Percentiles rank a stretch among this genome's conserved stretches.
Evolutionary conservation across 2,888 invertebrate genomes (phyloP).

Genomic region (Penaeus monodon): DNA sequence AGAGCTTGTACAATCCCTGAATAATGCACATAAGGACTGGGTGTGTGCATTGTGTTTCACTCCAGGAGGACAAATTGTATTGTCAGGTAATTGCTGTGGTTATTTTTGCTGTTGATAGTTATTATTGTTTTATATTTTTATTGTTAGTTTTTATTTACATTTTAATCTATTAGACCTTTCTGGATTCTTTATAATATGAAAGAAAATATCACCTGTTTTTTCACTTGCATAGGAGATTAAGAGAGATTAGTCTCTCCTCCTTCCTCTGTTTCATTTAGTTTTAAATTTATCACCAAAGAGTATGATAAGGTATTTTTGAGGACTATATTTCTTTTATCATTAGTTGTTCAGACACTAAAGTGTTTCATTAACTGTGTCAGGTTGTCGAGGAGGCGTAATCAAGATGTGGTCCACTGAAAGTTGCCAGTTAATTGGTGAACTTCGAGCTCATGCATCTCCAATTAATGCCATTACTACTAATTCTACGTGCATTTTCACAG

Average conservation of each 20-base stretch:
- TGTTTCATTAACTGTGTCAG: slow-evolving; percentile 75
- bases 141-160: too few relatives aligned
- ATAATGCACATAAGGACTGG: slow-evolving; percentile 90
- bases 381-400: slow-evolving; percentile 82
- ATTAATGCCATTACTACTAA: slow-evolving; percentile 80
- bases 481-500: slow-evolving; percentile 80
- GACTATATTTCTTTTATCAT: neutral
- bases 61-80: slow-evolving; percentile 64
- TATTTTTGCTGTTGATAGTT: too few relatives aligned
- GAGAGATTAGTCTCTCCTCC: too few relatives aligned
- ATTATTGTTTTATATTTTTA: too few relatives aligned
- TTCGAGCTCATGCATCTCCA: slow-evolving; percentile 78
- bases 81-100: slow-evolving; percentile 52
- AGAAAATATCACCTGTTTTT: too few relatives aligned
- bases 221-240: too few relatives aligned
- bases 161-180: too few relatives aligned
- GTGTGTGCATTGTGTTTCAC: slow-evolving; percentile 77
- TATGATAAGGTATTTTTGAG: neutral
- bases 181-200: too few relatives aligned
- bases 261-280: too few relatives aligned
- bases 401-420: slow-evolving; percentile 82
- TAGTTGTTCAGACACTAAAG: neutral
- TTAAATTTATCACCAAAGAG: too few relatives aligned
- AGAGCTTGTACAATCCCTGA: slow-evolving; percentile 75
- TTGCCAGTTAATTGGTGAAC: slow-evolving; percentile 77